Evolutionary conservation across 2,888 invertebrate genomes (phyloP).

Genomic region (Maniola hyperantus): DNA sequence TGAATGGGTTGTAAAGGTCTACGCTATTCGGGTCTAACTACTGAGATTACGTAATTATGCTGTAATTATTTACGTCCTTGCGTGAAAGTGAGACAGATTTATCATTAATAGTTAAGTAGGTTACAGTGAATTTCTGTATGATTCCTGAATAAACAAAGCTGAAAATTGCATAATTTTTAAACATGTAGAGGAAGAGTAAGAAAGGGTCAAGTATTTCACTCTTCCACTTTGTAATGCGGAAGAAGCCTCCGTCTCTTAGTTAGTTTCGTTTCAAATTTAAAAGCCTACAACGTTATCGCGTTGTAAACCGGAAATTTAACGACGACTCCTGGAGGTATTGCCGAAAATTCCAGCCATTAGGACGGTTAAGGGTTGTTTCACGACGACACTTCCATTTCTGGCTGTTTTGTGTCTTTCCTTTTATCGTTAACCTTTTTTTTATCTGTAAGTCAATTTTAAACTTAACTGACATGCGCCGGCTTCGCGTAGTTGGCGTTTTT

Average conservation of each 20-base stretch:
- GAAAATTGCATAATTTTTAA: not conserved
- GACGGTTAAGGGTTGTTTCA: conserved; percentile 32
- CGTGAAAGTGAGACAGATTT: not conserved
- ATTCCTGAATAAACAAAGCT: too few relatives aligned
- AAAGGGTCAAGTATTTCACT: not conserved
- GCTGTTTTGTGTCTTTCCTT: conserved; percentile 26
- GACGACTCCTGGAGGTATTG: conserved; percentile 48
- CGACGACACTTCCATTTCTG: conserved; percentile 23
- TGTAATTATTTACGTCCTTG: not conserved
- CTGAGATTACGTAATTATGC: not conserved
- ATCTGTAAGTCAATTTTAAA: conserved; percentile 1
- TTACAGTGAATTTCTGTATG: not conserved
- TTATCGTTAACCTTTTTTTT: conserved; percentile 27
- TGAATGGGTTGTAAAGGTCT: not conserved
- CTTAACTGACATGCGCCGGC: not conserved
- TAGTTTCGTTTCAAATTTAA: conserved; percentile 36
- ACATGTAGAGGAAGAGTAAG: not conserved
- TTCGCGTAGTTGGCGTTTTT: too few relatives aligned
- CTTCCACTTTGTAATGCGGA: conserved; percentile 1
- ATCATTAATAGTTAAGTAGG: not conserved
- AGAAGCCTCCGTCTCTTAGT: not conserved
- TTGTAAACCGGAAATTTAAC: conserved; percentile 67
- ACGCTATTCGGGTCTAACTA: not conserved
- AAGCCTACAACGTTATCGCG: conserved; percentile 51
- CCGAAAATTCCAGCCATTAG: conserved; percentile 43